Base-by-base conservation (phyloP, 1,140 invertebrate species). In the Eufriesea mexicana region DNA sequence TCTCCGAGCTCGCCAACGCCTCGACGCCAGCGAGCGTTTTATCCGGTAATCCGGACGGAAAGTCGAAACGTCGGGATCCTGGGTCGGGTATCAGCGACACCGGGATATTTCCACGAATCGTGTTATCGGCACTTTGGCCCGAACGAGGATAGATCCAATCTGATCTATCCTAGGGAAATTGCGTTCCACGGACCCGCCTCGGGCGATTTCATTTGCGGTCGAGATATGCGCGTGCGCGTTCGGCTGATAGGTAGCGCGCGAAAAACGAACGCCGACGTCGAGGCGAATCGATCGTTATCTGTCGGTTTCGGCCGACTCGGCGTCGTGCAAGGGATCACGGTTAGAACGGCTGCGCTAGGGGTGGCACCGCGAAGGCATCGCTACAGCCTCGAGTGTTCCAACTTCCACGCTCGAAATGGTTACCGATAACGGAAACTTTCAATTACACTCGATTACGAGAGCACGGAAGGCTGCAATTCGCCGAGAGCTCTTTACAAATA, bases 111-210 rank as follows among this genome's bases (percentile, higher is more conserved):
- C 54, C 28, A 62, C 61, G 64, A 79, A 78, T 87, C 73, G 59
- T 72, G 35, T 83, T 83, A 73, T 66, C 76, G 76, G 5, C 67
- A 76, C 42, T 85, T 85, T 83, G 7, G 25, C 8, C 28, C 20
- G 20, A 28, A 54, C 70, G 45, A 18, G 8, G 64, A 83, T 85
- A 79, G 61, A 85, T 71, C 68, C 80, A 84, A 90, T 87, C 82
- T 84, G 79, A 86, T 88, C 86, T 77, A 87, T 83, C 64, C 62
- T 57, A 72, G 67, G 75, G 77, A 87, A 89, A 89, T 87, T 85
- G 54, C 67, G 74, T 88, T 84, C 79, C 61, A 20, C 25, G 23
- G 71, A 20, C 20, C n/a, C 8, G 7, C 61, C 42, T 18, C 25
- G 5, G 4, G 28, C 42, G 16, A 45, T 47, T 66, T 42, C 51